Base-by-base conservation (phyloP, 2,888 invertebrate species). In the Drosophila koepferae region DNA sequence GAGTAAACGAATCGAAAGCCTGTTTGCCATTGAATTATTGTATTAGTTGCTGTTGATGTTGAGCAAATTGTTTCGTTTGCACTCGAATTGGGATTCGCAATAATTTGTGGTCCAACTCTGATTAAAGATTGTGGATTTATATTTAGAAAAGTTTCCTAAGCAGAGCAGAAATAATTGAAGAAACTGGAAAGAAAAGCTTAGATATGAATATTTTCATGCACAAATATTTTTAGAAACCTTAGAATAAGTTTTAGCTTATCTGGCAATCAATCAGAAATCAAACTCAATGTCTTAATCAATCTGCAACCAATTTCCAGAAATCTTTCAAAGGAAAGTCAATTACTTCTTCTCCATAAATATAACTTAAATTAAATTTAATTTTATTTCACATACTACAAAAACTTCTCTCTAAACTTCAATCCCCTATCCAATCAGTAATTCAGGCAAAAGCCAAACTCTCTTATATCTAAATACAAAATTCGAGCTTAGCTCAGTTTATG, bases 21-120 rank as follows among this genome's bases (percentile, higher is more conserved):
- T 62, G 38, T 56, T 51, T 56, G 62, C 63, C 54, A 74, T 74
- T 63, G 63, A 65, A 74, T 70, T 65, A 77, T 74, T 65, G 51
- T 49, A 55, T 60, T 59, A 23, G 36, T 44, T 41, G 34, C 40
- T 74, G 78, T 74, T 66, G 65, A 77, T 70, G 40, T 54, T 51
- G 46, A 65, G 59, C 59, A 74, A 63, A 56, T 68, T 68, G 63
- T 20, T 68, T 68, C 53, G 46, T 9, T 44, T 63, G 48, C 65
- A 48, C 28, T 46, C 55, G 49, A 28, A 34, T 60, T 51, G 14
- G 56, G 20, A 41, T 43, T 48, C 28, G 7, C 46, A 59, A 53
- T 44, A 59, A 59, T 59, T 56, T 20, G 48, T 36, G 66, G 36
- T 18, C 36, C n/a, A n/a, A 31, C 2, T 10, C 23, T 48, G 46